phyloP scores from a whole-genome alignment of 2,797 vertebrate genomes.

The Epinephelus awoara region DNA sequence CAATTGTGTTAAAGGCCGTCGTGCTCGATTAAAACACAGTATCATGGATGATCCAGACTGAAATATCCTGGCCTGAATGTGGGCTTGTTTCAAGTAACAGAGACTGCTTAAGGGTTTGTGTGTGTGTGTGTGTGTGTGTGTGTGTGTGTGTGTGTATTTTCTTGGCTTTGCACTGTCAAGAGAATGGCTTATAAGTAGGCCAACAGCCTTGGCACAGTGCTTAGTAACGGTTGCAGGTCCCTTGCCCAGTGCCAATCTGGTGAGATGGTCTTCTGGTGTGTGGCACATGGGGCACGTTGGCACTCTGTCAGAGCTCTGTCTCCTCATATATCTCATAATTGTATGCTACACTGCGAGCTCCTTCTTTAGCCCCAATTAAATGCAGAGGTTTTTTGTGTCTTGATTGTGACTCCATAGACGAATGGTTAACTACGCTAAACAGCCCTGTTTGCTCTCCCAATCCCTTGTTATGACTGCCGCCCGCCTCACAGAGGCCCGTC shows the following conservation, averaged over 20 bases:
- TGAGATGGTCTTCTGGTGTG: constrained; percentile 71
- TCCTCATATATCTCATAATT: constrained; percentile 77
- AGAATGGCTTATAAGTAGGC: constrained; percentile 75
- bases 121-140: constrained; percentile 31
- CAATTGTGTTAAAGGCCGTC: constrained; percentile 34
- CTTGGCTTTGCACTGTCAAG: constrained; percentile 58
- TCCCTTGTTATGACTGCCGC: constrained; percentile 80
- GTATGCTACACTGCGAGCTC: constrained; percentile 58
- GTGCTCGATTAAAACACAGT: constrained; percentile 27
- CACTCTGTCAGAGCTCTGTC: constrained; percentile 65
- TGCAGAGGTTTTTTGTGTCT: constrained; percentile 56
- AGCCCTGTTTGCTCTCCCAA: constrained; percentile 72
- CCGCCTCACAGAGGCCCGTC: constrained; percentile 69
- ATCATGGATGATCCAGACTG: constrained; percentile 31
- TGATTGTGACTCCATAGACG: constrained; percentile 61
- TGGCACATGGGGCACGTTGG: constrained; percentile 65
- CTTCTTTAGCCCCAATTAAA: constrained; percentile 75
- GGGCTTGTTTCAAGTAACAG: constrained; percentile 50
- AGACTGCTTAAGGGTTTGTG: constrained; percentile 40
- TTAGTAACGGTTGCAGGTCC: constrained; percentile 71
- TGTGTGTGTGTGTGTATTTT: constrained; percentile 41
- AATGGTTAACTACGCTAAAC: constrained; percentile 53
- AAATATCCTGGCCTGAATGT: constrained; percentile 51
- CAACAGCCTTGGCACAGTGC: constrained; percentile 72
- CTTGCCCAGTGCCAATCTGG: constrained; percentile 70